Evolutionary conservation across 2,888 invertebrate genomes (phyloP), one percentile per base, ranked within the genome.

Genomic region (Oegoconia quadripuncta): DNA sequence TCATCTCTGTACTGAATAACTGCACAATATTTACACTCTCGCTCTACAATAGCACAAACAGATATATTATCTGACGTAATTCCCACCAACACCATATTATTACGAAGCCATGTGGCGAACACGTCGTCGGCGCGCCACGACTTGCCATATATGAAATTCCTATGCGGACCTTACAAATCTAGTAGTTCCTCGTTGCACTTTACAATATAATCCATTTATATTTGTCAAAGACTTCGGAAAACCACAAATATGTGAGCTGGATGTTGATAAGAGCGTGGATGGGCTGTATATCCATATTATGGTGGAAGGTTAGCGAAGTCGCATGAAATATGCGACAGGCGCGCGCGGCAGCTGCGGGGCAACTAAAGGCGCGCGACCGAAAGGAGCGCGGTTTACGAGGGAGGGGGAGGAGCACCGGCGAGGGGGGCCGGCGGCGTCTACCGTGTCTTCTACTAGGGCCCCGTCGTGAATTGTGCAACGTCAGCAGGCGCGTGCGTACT

Each of bases 171-270:
- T 84, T 79, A 77, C 58, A 72, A 68, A 74, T 69, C 66, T 68
- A 69, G 60, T 57, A 55, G 61, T 66, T 65, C 64, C 62, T 61
- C 55, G 62, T 53, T 61, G 62, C 81, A 83, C 83, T 84, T 81
- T 79, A 87, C 79, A 87, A 83, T 82, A 86, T 87, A 87, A 87
- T 87, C 87, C 87, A 86, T 87, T 84, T 84, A 70, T 75, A 79
- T 68, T 86, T 86, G 68, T 83, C 86, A 64, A 77, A 77, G 55
- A 86, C 74, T 80, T 83, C 79, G 69, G 83, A 81, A 62, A 87
- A 84, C 86, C 87, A 87, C 79, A 79, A 72, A 78, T 81, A 84
- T 51, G 79, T 74, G 67, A 84, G 86, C 71, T 80, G 76, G 77
- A 74, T 80, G 76, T 74, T 78, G 74, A 76, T 74, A 71, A 76